These are phyloP conservation scores for Diabrotica balteata DNA, from an alignment of 2,888 invertebrate genomes.

Conservation along the genomic window DNA sequence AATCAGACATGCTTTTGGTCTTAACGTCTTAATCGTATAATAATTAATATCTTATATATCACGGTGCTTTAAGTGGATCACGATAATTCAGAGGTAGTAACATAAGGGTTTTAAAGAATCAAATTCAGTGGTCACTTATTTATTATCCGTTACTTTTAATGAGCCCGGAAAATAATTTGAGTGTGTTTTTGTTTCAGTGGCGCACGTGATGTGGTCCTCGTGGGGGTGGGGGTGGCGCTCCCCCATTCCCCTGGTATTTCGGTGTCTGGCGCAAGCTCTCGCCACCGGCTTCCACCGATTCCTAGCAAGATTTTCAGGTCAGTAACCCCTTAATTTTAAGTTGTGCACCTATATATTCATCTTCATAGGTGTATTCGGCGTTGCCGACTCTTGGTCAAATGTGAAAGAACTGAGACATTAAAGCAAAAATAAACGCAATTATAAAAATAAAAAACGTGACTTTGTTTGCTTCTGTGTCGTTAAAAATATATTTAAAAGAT, in stretches of 20 bases:
- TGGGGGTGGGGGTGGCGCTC: slow-evolving; percentile 52
- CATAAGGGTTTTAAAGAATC: no score
- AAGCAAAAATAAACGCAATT: no score
- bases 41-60: no score
- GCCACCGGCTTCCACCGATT: slow-evolving; percentile 63
- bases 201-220: slow-evolving; percentile 61
- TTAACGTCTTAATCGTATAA: no score
- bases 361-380: slow-evolving; percentile 22
- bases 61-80: no score
- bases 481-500: no score
- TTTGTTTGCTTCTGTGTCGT: no score
- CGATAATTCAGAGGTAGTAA: no score
- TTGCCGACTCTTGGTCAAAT: slow-evolving; percentile 11
- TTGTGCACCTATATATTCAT: slow-evolving; percentile 20
- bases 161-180: slow-evolving; percentile 22
- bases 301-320: slow-evolving; percentile 69
- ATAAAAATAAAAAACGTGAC: no score
- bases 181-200: slow-evolving; percentile 59
- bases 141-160: slow-evolving; percentile 24
- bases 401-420: no score
- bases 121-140: not conserved
- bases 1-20: no score
- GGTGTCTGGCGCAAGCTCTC: slow-evolving; percentile 60
- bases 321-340: slow-evolving; percentile 52
- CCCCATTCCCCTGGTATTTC: slow-evolving; percentile 55